Evolutionary conservation across 1,140 invertebrate genomes (phyloP).

Genomic region (Drosophila novamexicana): DNA sequence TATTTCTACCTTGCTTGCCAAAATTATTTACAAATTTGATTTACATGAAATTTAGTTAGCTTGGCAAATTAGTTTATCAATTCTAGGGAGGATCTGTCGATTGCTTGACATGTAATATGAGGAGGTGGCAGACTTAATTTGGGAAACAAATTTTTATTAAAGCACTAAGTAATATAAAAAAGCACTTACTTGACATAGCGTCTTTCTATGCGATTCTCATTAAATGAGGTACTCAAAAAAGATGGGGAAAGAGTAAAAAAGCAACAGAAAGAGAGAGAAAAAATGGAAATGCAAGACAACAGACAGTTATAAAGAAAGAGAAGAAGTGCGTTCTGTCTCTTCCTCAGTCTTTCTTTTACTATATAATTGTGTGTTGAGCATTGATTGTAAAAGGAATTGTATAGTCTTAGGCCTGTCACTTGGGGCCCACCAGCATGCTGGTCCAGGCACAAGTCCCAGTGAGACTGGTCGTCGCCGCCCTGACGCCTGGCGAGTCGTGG

Average conservation of each 20-base stretch:
- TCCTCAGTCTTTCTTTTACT: background rate
- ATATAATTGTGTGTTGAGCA: constrained; percentile 20
- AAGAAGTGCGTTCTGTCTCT: background rate
- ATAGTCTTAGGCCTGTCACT: constrained; percentile 32
- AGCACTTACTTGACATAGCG: background rate
- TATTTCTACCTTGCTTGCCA: constrained; percentile 38
- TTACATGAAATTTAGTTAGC: constrained; percentile 49
- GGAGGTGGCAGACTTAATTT: background rate
- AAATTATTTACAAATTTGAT: constrained; percentile 58
- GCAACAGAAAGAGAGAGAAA: background rate
- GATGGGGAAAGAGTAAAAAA: background rate
- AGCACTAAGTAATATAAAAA: background rate
- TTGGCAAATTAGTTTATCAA: constrained; percentile 41
- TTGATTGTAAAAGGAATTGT: constrained; percentile 41
- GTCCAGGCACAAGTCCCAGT: background rate
- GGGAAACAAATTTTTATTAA: background rate
- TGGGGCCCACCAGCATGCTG: background rate
- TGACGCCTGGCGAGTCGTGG: background rate
- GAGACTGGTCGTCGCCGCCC: constrained; percentile 14
- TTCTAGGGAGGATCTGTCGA: constrained; percentile 4
- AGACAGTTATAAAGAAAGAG: background rate
- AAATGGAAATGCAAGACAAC: too few relatives aligned
- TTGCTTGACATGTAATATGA: background rate
- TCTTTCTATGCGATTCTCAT: background rate
- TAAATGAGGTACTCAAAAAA: background rate